Evolutionary conservation across 2,888 invertebrate species (phyloP).

Genomic region (Notocelia uddmanniana): DNA sequence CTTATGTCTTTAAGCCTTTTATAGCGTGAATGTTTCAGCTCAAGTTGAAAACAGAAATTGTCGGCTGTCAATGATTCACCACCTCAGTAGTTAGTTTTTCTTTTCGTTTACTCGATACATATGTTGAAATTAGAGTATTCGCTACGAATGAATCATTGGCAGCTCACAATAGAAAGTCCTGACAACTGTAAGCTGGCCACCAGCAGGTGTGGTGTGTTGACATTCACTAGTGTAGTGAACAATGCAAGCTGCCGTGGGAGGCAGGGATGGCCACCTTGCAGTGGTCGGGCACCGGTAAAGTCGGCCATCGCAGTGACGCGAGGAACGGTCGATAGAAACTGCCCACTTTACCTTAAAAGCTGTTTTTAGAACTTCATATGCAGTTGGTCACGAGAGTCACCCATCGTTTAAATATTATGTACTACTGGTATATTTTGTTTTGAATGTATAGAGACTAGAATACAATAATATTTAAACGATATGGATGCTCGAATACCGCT

Average conservation of each 20-base stretch:
- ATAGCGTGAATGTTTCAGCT: conserved; percentile 49
- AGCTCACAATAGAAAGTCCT: conserved; percentile 58
- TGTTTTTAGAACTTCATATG: conserved; percentile 35
- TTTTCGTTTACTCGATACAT: background rate
- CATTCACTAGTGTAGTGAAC: conserved; percentile 39
- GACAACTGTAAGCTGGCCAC: conserved; percentile 31
- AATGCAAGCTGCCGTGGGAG: conserved; percentile 39
- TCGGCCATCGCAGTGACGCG: conserved; percentile 6
- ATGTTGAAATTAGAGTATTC: background rate
- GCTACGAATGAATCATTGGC: conserved; percentile 67
- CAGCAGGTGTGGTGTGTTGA: conserved; percentile 39
- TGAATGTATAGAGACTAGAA: background rate
- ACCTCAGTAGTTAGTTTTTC: conserved; percentile 18
- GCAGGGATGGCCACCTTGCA: conserved; percentile 38
- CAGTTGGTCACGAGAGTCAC: background rate
- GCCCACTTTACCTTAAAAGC: conserved; percentile 38
- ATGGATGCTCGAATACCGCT: conserved; percentile 6
- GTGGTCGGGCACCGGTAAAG: conserved; percentile 20
- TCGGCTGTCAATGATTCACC: conserved; percentile 74
- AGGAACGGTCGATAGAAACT: conserved; percentile 21
- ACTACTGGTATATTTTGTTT: background rate
- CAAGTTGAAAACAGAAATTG: conserved; percentile 73
- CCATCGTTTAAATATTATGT: conserved; percentile 17
- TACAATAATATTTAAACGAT: conserved; percentile 17
- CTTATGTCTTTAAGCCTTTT: conserved; percentile 16